Evolutionary conservation across 1,140 invertebrate species (phyloP).

Genomic region (Sitobion miscanthi): DNA sequence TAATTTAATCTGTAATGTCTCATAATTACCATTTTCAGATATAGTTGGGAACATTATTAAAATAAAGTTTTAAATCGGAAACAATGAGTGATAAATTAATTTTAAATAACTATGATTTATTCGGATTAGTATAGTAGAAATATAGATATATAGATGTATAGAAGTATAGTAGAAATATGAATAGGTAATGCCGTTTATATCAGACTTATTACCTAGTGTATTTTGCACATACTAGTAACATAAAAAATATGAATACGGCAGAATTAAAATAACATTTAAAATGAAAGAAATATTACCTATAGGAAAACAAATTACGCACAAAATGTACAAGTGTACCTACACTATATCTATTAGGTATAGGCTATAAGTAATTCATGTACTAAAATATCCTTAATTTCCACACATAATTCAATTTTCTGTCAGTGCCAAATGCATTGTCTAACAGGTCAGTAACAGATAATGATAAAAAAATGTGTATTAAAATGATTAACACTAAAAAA

Average conservation of each 20-base stretch:
- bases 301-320: background rate
- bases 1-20: background rate
- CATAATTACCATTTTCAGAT: background rate
- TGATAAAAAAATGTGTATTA: too few relatives aligned
- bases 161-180: background rate
- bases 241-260: background rate
- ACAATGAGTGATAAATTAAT: background rate
- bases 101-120: background rate
- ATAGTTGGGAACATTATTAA: background rate
- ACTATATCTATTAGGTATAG: too few relatives aligned
- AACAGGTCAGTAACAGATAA: too few relatives aligned
- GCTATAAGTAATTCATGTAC: too few relatives aligned
- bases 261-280: background rate
- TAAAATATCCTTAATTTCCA: too few relatives aligned
- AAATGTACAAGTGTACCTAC: too few relatives aligned
- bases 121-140: background rate
- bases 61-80: background rate
- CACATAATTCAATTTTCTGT: too few relatives aligned
- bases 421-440: too few relatives aligned
- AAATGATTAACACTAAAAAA: too few relatives aligned
- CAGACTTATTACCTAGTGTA: background rate
- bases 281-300: background rate
- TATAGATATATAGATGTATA: too few relatives aligned
- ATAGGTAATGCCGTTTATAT: background rate
- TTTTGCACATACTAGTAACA: too few relatives aligned